Evolutionary conservation across 2,888 invertebrate genomes (phyloP).

Genomic region (Bursaphelenchus okinawaensis): DNA sequence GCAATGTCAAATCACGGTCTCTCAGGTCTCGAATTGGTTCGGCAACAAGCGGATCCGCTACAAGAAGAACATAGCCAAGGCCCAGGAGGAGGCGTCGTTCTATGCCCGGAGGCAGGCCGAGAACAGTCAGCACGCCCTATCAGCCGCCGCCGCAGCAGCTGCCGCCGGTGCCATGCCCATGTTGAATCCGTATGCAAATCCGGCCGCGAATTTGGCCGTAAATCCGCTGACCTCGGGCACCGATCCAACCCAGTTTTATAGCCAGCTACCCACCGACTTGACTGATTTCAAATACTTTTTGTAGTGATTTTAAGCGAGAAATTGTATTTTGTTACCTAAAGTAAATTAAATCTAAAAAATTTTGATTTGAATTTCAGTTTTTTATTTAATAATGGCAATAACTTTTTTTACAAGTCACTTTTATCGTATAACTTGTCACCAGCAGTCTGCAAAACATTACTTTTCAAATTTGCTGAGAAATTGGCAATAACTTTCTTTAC

Average conservation of each 20-base stretch:
- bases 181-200: conserved; percentile 15
- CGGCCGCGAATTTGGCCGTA: not conserved
- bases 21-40: conserved; percentile 92
- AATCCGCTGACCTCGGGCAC: not conserved
- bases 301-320: not conserved
- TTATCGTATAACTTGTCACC: too few species aligned
- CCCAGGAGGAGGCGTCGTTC: conserved; percentile 83
- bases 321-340: not conserved
- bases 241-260: not conserved
- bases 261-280: not conserved
- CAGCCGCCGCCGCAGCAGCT: conserved; percentile 14
- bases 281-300: not conserved
- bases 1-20: conserved; percentile 96
- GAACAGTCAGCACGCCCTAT: conserved; percentile 5
- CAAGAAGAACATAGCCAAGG: conserved; percentile 67
- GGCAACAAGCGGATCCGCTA: conserved; percentile 98
- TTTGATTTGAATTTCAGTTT: too few species aligned
- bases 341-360: too few species aligned
- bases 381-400: too few species aligned
- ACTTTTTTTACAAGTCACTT: too few species aligned
- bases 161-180: conserved; percentile 23
- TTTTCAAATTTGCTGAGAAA: too few species aligned
- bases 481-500: too few species aligned
- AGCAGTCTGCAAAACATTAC: too few species aligned
- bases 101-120: conserved; percentile 58